These are phyloP conservation scores for Leuciscus waleckii DNA, from an alignment of 2,797 vertebrate genomes.

Conservation along the genomic window DNA sequence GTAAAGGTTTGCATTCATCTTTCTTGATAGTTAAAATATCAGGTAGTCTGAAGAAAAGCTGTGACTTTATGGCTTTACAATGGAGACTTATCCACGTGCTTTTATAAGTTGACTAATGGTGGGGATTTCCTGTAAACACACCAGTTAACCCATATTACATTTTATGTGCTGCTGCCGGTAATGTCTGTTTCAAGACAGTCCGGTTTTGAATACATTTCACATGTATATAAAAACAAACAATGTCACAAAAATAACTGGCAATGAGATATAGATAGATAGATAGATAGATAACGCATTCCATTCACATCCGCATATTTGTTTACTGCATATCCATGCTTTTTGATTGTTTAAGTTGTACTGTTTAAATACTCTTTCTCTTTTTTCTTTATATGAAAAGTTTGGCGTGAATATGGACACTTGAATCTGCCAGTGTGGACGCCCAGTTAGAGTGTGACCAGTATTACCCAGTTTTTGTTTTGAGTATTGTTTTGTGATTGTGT, in stretches of 20 bases:
- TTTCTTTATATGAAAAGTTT: no score
- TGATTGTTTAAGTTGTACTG: no score
- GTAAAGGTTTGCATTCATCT: background rate
- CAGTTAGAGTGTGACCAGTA: no score
- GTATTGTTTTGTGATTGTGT: no score
- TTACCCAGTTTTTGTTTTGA: no score
- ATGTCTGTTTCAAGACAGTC: background rate
- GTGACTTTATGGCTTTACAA: background rate
- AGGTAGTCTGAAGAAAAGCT: background rate
- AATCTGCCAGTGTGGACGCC: no score
- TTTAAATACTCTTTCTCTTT: no score
- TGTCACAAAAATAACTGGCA: no score
- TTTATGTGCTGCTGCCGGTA: background rate
- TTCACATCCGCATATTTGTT: no score
- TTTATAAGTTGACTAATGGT: background rate
- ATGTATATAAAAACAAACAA: background rate
- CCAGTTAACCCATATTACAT: conserved; percentile 2
- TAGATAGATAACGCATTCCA: no score
- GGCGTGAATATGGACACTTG: no score
- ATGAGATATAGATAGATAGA: background rate
- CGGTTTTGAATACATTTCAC: background rate
- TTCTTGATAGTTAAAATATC: background rate
- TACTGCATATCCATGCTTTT: no score
- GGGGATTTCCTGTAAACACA: conserved; percentile 10
- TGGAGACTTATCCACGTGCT: background rate